A percentile compares a stretch with the other conserved stretches of the same genome.
Conservation (phyloP, 1,140 invertebrate species). For the Ceratina calcarata region DNA sequence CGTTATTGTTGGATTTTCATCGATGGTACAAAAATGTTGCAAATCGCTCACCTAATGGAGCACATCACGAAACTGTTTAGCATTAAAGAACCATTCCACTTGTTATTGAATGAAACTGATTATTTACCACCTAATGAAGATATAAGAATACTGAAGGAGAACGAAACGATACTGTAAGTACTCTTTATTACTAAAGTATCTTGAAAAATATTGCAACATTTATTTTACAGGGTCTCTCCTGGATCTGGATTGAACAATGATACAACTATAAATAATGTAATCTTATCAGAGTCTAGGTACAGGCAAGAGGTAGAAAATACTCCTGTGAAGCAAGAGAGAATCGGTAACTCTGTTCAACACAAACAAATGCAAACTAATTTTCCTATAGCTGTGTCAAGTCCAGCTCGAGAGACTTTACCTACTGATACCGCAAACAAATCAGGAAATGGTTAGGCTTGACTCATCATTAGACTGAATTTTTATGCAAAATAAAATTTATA, state of each 20-base stretch:
- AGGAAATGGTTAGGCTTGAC: neutral
- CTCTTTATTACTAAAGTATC: neutral
- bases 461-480: no score
- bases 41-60: conserved; percentile 58
- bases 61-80: conserved; percentile 65
- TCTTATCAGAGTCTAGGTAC: neutral
- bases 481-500: no score
- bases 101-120: conserved; percentile 60
- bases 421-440: neutral
- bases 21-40: conserved; percentile 57
- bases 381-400: neutral
- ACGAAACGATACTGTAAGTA: conserved; percentile 63
- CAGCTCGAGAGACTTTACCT: neutral
- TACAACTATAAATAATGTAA: neutral
- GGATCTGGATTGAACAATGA: conserved; percentile 45
- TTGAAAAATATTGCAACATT: neutral
- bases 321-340: neutral
- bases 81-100: conserved; percentile 67
- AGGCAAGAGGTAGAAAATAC: neutral
- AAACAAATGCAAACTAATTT: neutral
- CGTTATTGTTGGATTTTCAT: conserved; percentile 67
- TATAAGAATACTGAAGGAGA: conserved; percentile 61
- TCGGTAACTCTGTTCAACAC: neutral
- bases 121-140: conserved; percentile 71
- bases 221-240: conserved; percentile 60